Evolutionary conservation across 2,888 invertebrate genomes (phyloP).

Genomic region (Boloria selene): DNA sequence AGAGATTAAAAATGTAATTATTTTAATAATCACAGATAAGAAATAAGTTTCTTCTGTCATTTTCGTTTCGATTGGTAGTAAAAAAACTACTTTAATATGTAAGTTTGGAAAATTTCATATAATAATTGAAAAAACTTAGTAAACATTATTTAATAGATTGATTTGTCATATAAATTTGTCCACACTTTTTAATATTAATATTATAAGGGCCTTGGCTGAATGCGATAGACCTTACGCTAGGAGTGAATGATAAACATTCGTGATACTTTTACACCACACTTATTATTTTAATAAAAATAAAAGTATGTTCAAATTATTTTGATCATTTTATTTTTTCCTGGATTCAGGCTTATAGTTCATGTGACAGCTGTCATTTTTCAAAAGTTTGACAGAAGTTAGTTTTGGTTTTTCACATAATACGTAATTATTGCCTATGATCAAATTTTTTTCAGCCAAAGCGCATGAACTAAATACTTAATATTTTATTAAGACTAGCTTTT

Average conservation of each 20-base stretch:
- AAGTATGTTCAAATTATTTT: not conserved
- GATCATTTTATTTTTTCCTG: not conserved
- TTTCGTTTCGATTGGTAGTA: too few relatives aligned
- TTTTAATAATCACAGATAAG: too few relatives aligned
- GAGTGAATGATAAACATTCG: constrained; percentile 25
- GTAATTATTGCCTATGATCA: not conserved
- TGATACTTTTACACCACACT: constrained; percentile 13
- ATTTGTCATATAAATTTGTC: constrained; percentile 2
- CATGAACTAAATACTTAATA: constrained; percentile 11
- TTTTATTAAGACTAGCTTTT: constrained; percentile 12
- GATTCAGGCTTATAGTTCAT: too few relatives aligned
- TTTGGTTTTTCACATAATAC: too few relatives aligned
- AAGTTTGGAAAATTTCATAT: too few relatives aligned
- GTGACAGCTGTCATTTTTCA: not conserved
- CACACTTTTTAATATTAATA: constrained; percentile 20
- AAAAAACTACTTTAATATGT: too few relatives aligned
- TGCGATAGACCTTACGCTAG: constrained; percentile 33
- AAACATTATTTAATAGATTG: not conserved
- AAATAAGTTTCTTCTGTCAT: too few relatives aligned
- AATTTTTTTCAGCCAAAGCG: constrained; percentile 8
- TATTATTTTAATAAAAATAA: not conserved
- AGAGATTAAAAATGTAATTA: too few relatives aligned
- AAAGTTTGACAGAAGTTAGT: not conserved
- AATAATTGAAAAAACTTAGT: too few relatives aligned
- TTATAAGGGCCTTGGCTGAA: constrained; percentile 23